Conservation (phyloP, 1,140 invertebrate genomes). For the Spodoptera frugiperda region DNA sequence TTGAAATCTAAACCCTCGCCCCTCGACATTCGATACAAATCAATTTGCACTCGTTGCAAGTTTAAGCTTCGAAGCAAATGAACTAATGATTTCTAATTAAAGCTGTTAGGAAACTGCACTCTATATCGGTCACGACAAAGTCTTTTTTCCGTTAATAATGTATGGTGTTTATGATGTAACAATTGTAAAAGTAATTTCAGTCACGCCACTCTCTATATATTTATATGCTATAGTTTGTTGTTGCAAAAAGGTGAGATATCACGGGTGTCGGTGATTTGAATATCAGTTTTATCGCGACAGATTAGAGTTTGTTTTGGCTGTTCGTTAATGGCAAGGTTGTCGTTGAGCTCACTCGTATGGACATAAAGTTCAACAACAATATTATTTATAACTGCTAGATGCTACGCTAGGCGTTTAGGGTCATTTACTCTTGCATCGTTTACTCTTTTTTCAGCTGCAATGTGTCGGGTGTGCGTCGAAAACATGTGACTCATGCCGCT, state of each 20-base stretch:
- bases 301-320: conserved; percentile 54
- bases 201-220: conserved; percentile 76
- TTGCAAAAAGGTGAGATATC: conserved; percentile 59
- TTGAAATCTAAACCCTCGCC: conserved; percentile 71
- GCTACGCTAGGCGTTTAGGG: conserved; percentile 75
- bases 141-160: conserved; percentile 61
- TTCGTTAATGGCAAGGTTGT: conserved; percentile 27
- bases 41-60: conserved; percentile 50
- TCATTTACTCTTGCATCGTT: conserved; percentile 72
- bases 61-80: conserved; percentile 60
- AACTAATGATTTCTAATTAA: conserved; percentile 71
- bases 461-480: conserved; percentile 55
- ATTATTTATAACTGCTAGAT: conserved; percentile 80
- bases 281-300: conserved; percentile 49
- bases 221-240: conserved; percentile 59
- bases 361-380: conserved; percentile 72
- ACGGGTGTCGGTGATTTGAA: conserved; percentile 43
- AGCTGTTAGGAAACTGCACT: conserved; percentile 62
- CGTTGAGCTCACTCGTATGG: conserved; percentile 53
- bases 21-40: conserved; percentile 63
- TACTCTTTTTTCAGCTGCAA: conserved; percentile 66
- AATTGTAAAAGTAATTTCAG: conserved; percentile 68
- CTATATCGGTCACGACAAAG: conserved; percentile 62
- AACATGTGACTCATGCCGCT: conserved; percentile 48
- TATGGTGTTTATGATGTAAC: conserved; percentile 65